A percentile compares a stretch with the other conserved stretches of the same genome.
These are phyloP conservation scores for Brenthis ino DNA, from an alignment of 2,888 invertebrate genomes.

Conservation along the genomic window DNA sequence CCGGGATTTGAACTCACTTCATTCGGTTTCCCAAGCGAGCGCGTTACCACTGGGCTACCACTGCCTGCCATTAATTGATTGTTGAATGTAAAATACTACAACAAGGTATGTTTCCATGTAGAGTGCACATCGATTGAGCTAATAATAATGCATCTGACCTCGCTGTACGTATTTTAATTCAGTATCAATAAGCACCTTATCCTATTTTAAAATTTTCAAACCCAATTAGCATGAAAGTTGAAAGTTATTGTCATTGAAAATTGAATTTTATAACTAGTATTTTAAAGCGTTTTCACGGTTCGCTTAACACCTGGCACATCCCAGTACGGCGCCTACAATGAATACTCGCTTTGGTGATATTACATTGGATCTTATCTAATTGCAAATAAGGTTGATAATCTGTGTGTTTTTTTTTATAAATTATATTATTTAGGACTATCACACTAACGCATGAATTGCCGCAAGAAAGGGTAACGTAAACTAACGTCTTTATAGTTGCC, in stretches of 20 bases:
- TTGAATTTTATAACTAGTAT: conserved; percentile 33
- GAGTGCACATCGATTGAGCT: conserved; percentile 14
- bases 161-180: conserved; percentile 2
- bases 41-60: too few relatives aligned
- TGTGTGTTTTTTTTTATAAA: conserved; percentile 3
- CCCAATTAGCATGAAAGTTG: conserved; percentile 20
- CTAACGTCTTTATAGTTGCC: conserved; percentile 16
- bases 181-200: conserved; percentile 13
- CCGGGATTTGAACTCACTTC: too few relatives aligned
- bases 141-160: conserved; percentile 12
- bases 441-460: conserved; percentile 21
- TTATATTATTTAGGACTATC: conserved; percentile 23
- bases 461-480: conserved; percentile 18
- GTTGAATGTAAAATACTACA: neutral
- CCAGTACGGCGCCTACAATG: conserved; percentile 35
- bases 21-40: too few relatives aligned
- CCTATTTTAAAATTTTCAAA: conserved; percentile 16
- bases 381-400: conserved; percentile 24
- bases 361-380: conserved; percentile 13
- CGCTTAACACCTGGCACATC: conserved; percentile 41
- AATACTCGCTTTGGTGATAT: conserved; percentile 5
- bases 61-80: too few relatives aligned
- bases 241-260: conserved; percentile 29
- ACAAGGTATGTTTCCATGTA: neutral
- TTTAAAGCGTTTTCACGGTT: conserved; percentile 38